Evolutionary conservation across 2,797 vertebrate species (phyloP).

Genomic region (Diplodus puntazzo): DNA sequence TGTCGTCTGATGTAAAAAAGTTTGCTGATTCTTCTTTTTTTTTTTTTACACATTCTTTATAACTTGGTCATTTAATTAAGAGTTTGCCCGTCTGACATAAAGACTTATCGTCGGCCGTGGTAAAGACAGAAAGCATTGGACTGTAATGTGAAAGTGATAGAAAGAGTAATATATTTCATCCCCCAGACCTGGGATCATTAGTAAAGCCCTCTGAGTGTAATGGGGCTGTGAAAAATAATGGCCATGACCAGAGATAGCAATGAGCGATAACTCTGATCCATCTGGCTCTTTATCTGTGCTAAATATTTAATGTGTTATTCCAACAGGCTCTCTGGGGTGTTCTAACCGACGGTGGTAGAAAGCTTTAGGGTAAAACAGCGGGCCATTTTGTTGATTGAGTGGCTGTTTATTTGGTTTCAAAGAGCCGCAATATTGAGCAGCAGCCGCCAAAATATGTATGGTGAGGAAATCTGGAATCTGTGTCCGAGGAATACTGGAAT

Average conservation of each 20-base stretch:
- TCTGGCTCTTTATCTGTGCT: constrained; percentile 83
- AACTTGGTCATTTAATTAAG: constrained; percentile 67
- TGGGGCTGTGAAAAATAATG: constrained; percentile 84
- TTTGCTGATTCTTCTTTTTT: constrained; percentile 29
- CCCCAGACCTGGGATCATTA: constrained; percentile 80
- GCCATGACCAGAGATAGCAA: constrained; percentile 83
- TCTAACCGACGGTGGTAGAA: constrained; percentile 74
- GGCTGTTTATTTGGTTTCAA: constrained; percentile 77
- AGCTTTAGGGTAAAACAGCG: constrained; percentile 77
- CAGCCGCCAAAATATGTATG: constrained; percentile 46
- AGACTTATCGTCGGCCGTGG: constrained; percentile 59
- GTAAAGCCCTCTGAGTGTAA: constrained; percentile 82
- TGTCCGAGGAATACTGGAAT: constrained; percentile 39
- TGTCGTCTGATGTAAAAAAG: constrained; percentile 30
- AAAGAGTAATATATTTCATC: constrained; percentile 80
- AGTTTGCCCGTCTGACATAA: constrained; percentile 58
- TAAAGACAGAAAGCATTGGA: constrained; percentile 62
- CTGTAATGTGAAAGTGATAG: constrained; percentile 77
- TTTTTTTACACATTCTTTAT: constrained; percentile 11
- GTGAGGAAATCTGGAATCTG: constrained; percentile 33
- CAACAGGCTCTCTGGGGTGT: constrained; percentile 78
- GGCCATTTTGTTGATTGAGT: constrained; percentile 75
- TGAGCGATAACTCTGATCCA: constrained; percentile 85
- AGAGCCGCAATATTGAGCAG: constrained; percentile 37
- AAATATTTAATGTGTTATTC: constrained; percentile 86